Conservation (phyloP, 2,888 invertebrate genomes). For the Scaptodrosophila latifasciaeformis region DNA sequence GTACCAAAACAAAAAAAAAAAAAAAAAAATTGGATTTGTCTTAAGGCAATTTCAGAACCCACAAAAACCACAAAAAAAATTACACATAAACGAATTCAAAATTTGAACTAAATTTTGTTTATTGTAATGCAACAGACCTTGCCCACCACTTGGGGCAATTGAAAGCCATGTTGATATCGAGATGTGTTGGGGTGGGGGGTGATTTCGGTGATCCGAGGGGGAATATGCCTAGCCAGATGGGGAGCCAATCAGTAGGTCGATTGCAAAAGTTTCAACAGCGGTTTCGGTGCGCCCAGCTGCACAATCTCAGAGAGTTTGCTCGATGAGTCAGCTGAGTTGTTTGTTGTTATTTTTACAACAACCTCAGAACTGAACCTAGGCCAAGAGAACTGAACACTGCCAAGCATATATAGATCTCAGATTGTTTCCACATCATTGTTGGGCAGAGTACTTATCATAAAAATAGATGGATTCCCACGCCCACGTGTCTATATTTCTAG, state of each 20-base stretch:
- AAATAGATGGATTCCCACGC: constrained; percentile 62
- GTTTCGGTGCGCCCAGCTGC: neutral
- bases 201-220: too few species aligned
- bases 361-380: too few species aligned
- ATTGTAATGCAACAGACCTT: too few species aligned
- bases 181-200: too few species aligned
- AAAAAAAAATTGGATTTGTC: too few species aligned
- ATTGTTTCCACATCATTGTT: too few species aligned
- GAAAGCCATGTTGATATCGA: too few species aligned
- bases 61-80: constrained; percentile 35
- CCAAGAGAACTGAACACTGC: too few species aligned
- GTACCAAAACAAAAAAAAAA: constrained; percentile 12
- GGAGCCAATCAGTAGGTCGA: neutral
- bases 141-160: too few species aligned
- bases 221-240: neutral
- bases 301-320: neutral
- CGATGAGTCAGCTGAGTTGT: constrained; percentile 38
- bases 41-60: too few species aligned
- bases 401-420: too few species aligned
- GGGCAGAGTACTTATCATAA: too few species aligned
- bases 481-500: constrained; percentile 64
- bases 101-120: constrained; percentile 56
- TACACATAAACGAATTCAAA: constrained; percentile 49
- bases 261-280: constrained; percentile 1
- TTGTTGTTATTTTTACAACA: constrained; percentile 23